These are phyloP conservation scores for Pagrus major DNA, from an alignment of 2,113 vertebrate genomes.

Conservation along the genomic window DNA sequence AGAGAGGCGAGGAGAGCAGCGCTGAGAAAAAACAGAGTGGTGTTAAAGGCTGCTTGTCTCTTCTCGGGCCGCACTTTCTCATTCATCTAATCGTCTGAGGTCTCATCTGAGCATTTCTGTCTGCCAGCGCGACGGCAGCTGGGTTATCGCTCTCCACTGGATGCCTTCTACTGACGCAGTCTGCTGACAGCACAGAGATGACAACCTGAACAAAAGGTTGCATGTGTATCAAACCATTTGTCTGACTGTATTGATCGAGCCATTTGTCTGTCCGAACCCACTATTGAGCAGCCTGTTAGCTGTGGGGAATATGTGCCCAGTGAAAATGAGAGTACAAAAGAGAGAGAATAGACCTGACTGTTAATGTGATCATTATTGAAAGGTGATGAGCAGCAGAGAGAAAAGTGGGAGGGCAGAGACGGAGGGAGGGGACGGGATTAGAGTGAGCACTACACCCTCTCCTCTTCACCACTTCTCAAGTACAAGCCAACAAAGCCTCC, in stretches of 20 bases:
- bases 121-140: conserved; percentile 4
- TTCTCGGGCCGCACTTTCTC: background rate
- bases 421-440: conserved; percentile 35
- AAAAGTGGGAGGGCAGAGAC: conserved; percentile 36
- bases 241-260: background rate
- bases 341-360: conserved; percentile 37
- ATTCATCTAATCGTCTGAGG: background rate
- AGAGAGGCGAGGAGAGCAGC: conserved; percentile 37
- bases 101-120: conserved; percentile 23
- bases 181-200: conserved; percentile 23
- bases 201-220: background rate
- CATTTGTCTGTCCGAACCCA: background rate
- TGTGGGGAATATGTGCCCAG: background rate
- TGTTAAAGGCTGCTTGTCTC: conserved; percentile 19
- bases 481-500: conserved; percentile 2
- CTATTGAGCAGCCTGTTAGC: background rate
- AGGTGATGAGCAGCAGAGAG: conserved; percentile 58
- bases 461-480: conserved; percentile 16
- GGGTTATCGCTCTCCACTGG: conserved; percentile 43
- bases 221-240: background rate
- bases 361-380: conserved; percentile 47
- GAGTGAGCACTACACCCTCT: conserved; percentile 20
- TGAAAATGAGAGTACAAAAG: conserved; percentile 2
- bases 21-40: conserved; percentile 17
- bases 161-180: conserved; percentile 54